Conservation (phyloP, 2,888 invertebrate genomes). For the Mythimna vitellina region DNA sequence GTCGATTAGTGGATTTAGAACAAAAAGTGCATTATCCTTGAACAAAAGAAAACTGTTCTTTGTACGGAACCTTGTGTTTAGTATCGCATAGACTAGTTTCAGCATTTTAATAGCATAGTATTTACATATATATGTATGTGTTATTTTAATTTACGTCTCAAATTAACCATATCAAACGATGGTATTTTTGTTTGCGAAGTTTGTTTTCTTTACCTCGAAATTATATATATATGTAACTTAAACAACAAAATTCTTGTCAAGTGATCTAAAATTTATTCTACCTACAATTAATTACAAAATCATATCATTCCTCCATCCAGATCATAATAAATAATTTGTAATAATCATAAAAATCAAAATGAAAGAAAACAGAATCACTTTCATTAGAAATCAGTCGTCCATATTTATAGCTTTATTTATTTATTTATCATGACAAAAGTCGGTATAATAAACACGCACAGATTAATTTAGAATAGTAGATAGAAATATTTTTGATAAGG, state of each 20-base stretch:
- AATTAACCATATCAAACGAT: conserved; percentile 81
- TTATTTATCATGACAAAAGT: conserved; percentile 71
- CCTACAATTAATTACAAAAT: conserved; percentile 66
- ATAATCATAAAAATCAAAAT: conserved; percentile 52
- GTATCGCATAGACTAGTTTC: conserved; percentile 81
- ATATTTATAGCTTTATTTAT: conserved; percentile 74
- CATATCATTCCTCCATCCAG: conserved; percentile 88
- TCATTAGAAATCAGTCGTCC: conserved; percentile 73
- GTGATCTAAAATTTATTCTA: conserved; percentile 58
- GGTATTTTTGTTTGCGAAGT: conserved; percentile 69
- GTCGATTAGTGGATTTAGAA: conserved; percentile 60
- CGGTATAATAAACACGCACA: conserved; percentile 85
- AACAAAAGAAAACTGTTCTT: conserved; percentile 63
- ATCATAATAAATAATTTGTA: conserved; percentile 56
- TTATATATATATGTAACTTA: conserved; percentile 31
- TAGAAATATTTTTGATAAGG: conserved; percentile 68
- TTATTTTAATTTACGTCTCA: conserved; percentile 76
- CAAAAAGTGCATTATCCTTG: conserved; percentile 66
- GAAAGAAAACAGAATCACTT: conserved; percentile 46
- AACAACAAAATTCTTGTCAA: conserved; percentile 34
- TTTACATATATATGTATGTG: conserved; percentile 72
- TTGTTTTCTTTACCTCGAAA: conserved; percentile 28
- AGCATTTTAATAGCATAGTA: conserved; percentile 84
- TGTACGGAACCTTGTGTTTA: conserved; percentile 68
- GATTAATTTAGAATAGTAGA: conserved; percentile 66